Percentiles rank a stretch among this genome's conserved stretches.
phyloP scores from a whole-genome alignment of 2,888 invertebrate species.

The Philopedon plagiatum region DNA sequence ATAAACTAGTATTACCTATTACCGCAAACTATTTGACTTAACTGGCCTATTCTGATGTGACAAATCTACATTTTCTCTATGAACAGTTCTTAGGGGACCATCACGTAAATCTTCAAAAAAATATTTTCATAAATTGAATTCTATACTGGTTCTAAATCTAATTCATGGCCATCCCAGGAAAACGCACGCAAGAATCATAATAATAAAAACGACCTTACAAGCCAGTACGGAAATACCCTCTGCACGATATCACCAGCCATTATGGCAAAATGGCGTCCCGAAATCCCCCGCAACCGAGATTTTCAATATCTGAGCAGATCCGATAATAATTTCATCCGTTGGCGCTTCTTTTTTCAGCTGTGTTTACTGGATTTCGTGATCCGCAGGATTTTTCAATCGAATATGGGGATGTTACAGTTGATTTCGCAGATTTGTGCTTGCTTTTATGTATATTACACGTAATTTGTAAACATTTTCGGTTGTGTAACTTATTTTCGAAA shows the following conservation, averaged over 20 bases:
- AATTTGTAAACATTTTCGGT: not conserved
- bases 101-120: not conserved
- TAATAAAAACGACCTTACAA: constrained; percentile 45
- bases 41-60: too few species aligned
- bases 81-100: too few species aligned
- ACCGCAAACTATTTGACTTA: too few species aligned
- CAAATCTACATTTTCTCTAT: too few species aligned
- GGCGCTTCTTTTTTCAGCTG: constrained; percentile 33
- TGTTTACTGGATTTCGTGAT: constrained; percentile 39
- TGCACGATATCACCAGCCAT: constrained; percentile 45
- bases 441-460: not conserved
- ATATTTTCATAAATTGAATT: constrained; percentile 1
- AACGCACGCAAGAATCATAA: constrained; percentile 43
- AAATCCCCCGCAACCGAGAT: constrained; percentile 45
- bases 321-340: constrained; percentile 50
- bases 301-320: constrained; percentile 51
- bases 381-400: constrained; percentile 42
- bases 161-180: constrained; percentile 23
- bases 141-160: constrained; percentile 28
- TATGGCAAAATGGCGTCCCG: constrained; percentile 47
- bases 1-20: too few species aligned
- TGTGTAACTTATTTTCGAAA: too few species aligned
- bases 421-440: not conserved
- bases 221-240: constrained; percentile 39
- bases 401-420: constrained; percentile 7